A percentile compares a stretch with the other conserved stretches of the same genome.
Conservation (phyloP, 2,797 vertebrate genomes). For the Chelon labrosus region DNA sequence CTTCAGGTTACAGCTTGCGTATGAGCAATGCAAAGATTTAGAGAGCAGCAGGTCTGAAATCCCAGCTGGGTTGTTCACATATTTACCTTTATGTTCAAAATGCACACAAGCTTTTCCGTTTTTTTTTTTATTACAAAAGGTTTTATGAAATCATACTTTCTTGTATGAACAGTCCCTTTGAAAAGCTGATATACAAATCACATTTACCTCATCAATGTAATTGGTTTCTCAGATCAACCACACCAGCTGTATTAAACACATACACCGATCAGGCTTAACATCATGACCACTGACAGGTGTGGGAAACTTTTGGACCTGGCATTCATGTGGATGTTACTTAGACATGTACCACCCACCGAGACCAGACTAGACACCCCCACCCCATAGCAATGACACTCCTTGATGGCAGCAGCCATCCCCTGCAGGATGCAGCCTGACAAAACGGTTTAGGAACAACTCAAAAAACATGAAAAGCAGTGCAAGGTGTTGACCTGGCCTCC, state of each 20-base stretch:
- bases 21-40: neutral
- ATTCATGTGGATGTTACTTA: too few species aligned
- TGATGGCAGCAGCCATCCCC: too few species aligned
- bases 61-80: neutral
- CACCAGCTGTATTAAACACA: neutral
- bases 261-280: too few species aligned
- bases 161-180: neutral
- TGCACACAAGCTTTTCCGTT: neutral
- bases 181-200: neutral
- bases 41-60: neutral
- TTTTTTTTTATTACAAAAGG: neutral
- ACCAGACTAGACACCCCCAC: too few species aligned
- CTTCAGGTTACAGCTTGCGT: constrained; percentile 6
- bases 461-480: too few species aligned
- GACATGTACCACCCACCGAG: too few species aligned
- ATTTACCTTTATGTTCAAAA: neutral
- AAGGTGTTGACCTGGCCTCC: too few species aligned
- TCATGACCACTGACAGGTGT: too few species aligned
- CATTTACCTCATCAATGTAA: neutral
- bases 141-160: neutral
- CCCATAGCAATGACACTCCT: too few species aligned
- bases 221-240: neutral
- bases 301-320: too few species aligned
- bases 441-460: too few species aligned
- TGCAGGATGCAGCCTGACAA: too few species aligned